A percentile compares a stretch with the other conserved stretches of the same genome.
phyloP scores from a whole-genome alignment of 2,888 invertebrate genomes.

The Drosophila barbarae region DNA sequence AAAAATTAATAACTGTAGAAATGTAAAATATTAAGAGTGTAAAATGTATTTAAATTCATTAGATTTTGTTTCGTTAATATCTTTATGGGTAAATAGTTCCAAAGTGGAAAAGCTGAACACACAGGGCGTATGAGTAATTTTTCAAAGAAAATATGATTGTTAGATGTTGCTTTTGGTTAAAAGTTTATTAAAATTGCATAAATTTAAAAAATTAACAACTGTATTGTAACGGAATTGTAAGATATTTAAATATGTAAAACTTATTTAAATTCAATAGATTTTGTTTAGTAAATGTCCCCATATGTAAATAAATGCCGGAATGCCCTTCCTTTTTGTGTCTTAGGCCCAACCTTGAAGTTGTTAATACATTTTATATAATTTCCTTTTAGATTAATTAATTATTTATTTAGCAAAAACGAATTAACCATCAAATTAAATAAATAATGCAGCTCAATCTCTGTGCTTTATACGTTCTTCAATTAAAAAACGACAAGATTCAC shows the following conservation, averaged over 20 bases:
- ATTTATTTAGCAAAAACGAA: too few relatives aligned
- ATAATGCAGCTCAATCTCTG: not conserved
- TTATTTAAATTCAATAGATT: not conserved
- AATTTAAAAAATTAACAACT: not conserved
- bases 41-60: not conserved
- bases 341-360: not conserved
- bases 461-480: not conserved
- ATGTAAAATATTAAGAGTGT: too few relatives aligned
- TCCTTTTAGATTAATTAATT: too few relatives aligned
- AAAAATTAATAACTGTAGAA: too few relatives aligned
- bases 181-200: not conserved
- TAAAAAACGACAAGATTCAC: slow-evolving; percentile 8
- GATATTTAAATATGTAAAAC: too few relatives aligned
- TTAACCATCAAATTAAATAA: too few relatives aligned
- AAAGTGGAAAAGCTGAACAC: not conserved
- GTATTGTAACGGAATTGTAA: too few relatives aligned
- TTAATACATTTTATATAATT: not conserved
- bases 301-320: not conserved
- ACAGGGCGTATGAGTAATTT: slow-evolving; percentile 25
- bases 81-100: too few relatives aligned
- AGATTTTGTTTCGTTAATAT: not conserved
- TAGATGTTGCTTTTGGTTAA: not conserved
- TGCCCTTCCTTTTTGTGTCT: not conserved
- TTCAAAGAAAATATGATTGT: slow-evolving; percentile 25
- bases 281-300: not conserved